phyloP scores from a whole-genome alignment of 2,113 vertebrate species.

The Girardinichthys multiradiatus region DNA sequence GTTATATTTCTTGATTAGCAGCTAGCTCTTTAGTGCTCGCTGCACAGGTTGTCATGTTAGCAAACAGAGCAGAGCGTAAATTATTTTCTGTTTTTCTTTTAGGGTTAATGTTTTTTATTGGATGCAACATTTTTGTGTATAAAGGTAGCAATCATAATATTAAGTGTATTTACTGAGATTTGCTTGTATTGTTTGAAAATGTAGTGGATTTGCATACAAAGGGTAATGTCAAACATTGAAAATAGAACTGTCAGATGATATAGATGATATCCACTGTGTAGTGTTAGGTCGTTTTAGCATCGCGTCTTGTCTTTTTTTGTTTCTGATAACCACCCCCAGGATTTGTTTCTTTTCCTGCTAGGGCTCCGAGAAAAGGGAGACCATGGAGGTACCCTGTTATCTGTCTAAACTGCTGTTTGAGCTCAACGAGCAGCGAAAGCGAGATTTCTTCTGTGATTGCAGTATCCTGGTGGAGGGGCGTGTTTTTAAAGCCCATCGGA shows the following conservation, averaged over 20 bases:
- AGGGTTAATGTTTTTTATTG: neutral
- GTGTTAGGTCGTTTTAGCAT: too few species aligned
- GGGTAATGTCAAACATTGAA: neutral
- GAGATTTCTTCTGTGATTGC: conserved; percentile 98
- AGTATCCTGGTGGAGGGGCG: conserved; percentile 96
- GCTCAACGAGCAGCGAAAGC: conserved; percentile 93
- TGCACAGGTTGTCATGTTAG: conserved; percentile 23
- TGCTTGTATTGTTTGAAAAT: neutral
- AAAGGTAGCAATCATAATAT: neutral
- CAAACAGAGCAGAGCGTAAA: neutral
- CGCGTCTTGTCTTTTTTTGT: too few species aligned
- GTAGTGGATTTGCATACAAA: neutral
- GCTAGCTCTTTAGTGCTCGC: conserved; percentile 31
- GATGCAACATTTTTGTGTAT: neutral
- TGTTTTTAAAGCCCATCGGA: conserved; percentile 97
- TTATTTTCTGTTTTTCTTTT: too few species aligned
- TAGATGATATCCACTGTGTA: too few species aligned
- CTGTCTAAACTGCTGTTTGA: conserved; percentile 90
- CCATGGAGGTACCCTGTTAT: conserved; percentile 94
- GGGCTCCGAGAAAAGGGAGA: neutral
- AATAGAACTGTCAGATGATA: neutral
- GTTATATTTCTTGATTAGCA: neutral
- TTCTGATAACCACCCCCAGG: neutral
- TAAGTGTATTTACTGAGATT: neutral
- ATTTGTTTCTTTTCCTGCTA: conserved; percentile 3